Percentiles rank a stretch among this genome's conserved stretches.
Conservation (phyloP, 2,797 vertebrate species). For the Pipistrellus pygmaeus region DNA sequence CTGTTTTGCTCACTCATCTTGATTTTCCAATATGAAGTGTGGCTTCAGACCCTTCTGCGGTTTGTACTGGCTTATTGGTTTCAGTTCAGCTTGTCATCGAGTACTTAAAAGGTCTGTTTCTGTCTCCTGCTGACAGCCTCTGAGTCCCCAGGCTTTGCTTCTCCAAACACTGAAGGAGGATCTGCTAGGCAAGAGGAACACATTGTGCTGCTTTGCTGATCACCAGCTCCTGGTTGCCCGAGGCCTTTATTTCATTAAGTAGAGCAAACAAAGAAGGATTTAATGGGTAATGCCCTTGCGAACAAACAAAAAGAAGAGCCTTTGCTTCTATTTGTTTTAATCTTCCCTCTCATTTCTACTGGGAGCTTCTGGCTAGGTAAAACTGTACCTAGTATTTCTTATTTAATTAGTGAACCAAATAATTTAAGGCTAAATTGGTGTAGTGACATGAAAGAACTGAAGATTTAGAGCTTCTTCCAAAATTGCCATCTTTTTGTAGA, state of each 20-base stretch:
- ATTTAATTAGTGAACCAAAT: conserved; percentile 23
- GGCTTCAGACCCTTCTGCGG: conserved; percentile 47
- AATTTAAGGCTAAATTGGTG: not conserved
- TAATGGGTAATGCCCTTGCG: conserved; percentile 20
- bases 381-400: conserved; percentile 49
- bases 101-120: conserved; percentile 54
- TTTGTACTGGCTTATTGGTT: conserved; percentile 61
- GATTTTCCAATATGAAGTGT: conserved; percentile 33
- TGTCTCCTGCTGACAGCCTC: conserved; percentile 52
- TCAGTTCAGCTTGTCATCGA: conserved; percentile 63
- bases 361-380: conserved; percentile 34
- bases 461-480: not conserved
- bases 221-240: conserved; percentile 19
- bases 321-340: conserved; percentile 18
- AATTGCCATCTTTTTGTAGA: not conserved
- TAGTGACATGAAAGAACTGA: not conserved
- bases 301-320: conserved; percentile 36
- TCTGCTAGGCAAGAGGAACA: conserved; percentile 24
- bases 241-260: conserved; percentile 69
- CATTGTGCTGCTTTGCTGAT: conserved; percentile 58
- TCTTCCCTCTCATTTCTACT: conserved; percentile 4
- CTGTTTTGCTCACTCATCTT: conserved; percentile 45
- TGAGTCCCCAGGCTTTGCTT: conserved; percentile 63
- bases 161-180: conserved; percentile 53
- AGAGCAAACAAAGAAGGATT: conserved; percentile 59